These are phyloP conservation scores for Tiaroga cobitis DNA, from an alignment of 2,797 vertebrate species.

Conservation along the genomic window DNA sequence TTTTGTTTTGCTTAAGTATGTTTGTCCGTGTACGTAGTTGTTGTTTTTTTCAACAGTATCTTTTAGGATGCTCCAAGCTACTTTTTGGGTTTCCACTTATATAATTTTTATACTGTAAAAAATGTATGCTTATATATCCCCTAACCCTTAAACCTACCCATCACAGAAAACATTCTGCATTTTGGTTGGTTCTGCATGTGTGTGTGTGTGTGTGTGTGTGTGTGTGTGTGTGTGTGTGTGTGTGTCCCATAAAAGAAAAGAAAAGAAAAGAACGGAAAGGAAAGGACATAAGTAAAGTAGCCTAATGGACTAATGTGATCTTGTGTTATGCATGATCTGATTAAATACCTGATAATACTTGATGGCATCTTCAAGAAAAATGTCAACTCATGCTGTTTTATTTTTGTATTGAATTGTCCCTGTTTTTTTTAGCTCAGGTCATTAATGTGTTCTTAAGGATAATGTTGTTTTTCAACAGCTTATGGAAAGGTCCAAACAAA, in stretches of 20 bases:
- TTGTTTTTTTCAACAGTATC: background rate
- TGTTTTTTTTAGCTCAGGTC: background rate
- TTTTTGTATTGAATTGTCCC: constrained; percentile 4
- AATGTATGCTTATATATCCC: too few relatives aligned
- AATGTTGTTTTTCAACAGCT: background rate
- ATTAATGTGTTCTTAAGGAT: background rate
- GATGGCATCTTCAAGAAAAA: background rate
- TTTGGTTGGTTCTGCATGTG: too few relatives aligned
- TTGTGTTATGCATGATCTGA: background rate
- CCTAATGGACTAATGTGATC: background rate
- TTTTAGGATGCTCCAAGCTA: background rate
- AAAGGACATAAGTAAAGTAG: too few relatives aligned
- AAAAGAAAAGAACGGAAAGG: too few relatives aligned
- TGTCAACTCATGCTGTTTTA: background rate
- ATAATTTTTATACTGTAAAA: too few relatives aligned
- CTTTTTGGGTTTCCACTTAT: too few relatives aligned
- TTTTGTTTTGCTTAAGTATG: background rate
- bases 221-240: too few relatives aligned
- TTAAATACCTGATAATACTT: background rate
- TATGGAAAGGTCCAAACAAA: background rate
- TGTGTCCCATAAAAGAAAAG: too few relatives aligned
- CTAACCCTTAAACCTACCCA: background rate
- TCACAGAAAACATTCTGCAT: too few relatives aligned
- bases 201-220: too few relatives aligned
- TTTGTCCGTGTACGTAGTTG: background rate